Base-by-base conservation (phyloP, 2,888 invertebrate genomes). In the Mylabris sibirica region DNA sequence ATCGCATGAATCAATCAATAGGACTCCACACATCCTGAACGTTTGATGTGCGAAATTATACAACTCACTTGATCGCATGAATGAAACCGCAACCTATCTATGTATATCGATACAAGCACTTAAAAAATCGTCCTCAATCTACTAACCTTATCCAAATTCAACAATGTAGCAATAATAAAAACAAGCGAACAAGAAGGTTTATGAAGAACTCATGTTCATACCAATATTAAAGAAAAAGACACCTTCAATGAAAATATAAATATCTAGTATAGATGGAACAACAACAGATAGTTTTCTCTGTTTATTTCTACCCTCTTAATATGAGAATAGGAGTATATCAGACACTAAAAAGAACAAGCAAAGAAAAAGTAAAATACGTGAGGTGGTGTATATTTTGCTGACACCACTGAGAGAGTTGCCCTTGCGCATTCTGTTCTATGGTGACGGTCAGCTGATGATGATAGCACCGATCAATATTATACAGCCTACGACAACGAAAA, bases 391-490 rank as follows among this genome's bases (percentile, higher is more conserved):
- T n/a, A n/a, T n/a, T 22, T 34, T 35, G 63, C 63, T 62, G 62
- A 66, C 68, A 11, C 26, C 63, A 67, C 67, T 8, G 8, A 5
- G 30, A 30, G 30, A 30, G 8, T 30, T 30, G 71, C 71, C 71
- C 71, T 71, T 71, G 71, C 71, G 68, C 71, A 61, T 60, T 66
- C 14, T 44, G 20, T 62, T 34, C n/a, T 6, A 17, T 70, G 71
- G 30, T 69, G 74, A 69, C 75, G 75, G 78, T 78, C 79, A 79
- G 79, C 80, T 78, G 80, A 78, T 78, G 80, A 79, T 67, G 69
- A 17, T 17, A 44, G 71, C 71, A 74, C 71, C 74, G 77, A 78
- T 75, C 76, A 72, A 73, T 72, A 69, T 67, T 49, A n/a, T 49
- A 63, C 72, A 76, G 76, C 76, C 78, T 79, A 79, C 77, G 78